Conservation (phyloP, 2,113 vertebrate species). For the Ramphastos sulfuratus region DNA sequence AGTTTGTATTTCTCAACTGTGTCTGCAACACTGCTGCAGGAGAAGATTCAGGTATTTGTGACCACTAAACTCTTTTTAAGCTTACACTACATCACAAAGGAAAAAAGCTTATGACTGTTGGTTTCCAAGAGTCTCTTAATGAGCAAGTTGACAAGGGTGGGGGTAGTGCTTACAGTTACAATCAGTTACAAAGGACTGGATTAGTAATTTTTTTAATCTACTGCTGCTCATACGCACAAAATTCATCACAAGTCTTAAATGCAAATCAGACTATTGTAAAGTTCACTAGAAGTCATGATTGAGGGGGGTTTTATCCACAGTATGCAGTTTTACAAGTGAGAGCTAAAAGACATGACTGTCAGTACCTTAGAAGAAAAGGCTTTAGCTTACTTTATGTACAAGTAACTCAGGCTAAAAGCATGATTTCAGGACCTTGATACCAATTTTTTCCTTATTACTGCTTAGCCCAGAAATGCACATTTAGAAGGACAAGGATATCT, state of each 20-base stretch:
- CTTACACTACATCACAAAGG: not conserved
- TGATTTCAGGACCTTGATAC: not conserved
- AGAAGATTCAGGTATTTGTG: not conserved
- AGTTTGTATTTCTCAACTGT: conserved; percentile 75
- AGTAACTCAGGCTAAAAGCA: not conserved
- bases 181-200: not conserved
- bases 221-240: not conserved
- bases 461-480: not conserved
- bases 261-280: not conserved
- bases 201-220: not conserved
- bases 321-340: not conserved
- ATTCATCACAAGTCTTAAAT: not conserved
- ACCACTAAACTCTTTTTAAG: not conserved
- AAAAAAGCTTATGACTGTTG: not conserved
- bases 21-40: conserved; percentile 75
- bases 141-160: not conserved
- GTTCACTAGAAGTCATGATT: not conserved
- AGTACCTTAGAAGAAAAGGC: not conserved
- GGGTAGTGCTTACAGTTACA: accelerated
- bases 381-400: not conserved
- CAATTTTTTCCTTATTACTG: not conserved
- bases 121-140: not conserved
- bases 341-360: not conserved
- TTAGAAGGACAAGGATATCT: not conserved
- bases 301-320: too few species aligned